A percentile compares a stretch with the other conserved stretches of the same genome.
phyloP scores from a whole-genome alignment of 2,888 invertebrate genomes.

The Pasiphila rectangulata region DNA sequence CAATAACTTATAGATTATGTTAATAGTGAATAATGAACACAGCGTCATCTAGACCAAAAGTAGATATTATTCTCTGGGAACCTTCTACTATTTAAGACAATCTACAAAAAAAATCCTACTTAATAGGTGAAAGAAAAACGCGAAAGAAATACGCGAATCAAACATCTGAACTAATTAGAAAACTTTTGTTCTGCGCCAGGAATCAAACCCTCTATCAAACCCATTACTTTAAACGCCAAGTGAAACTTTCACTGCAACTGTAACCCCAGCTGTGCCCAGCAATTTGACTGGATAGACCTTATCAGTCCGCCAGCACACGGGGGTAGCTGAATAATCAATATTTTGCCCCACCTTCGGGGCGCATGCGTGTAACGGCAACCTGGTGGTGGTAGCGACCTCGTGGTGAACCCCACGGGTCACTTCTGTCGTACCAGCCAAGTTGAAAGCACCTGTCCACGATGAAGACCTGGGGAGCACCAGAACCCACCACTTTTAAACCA shows the following conservation, averaged over 20 bases:
- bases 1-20: no score
- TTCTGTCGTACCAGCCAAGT: constrained; percentile 49
- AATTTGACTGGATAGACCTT: constrained; percentile 73
- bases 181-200: no score
- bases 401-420: constrained; percentile 51
- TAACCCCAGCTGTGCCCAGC: constrained; percentile 52
- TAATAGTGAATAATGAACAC: no score
- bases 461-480: constrained; percentile 4
- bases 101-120: no score
- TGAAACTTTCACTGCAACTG: constrained; percentile 10
- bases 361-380: constrained; percentile 69
- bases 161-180: no score
- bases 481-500: constrained; percentile 29
- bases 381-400: constrained; percentile 60
- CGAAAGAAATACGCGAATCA: no score
- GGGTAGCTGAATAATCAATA: constrained; percentile 70
- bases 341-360: constrained; percentile 63
- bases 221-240: no score
- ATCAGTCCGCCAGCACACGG: constrained; percentile 70
- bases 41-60: no score
- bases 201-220: no score
- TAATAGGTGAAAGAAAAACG: no score
- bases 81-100: no score
- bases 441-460: constrained; percentile 38
- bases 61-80: no score